Conservation (phyloP, 2,888 invertebrate genomes). For the Athalia rosae region DNA sequence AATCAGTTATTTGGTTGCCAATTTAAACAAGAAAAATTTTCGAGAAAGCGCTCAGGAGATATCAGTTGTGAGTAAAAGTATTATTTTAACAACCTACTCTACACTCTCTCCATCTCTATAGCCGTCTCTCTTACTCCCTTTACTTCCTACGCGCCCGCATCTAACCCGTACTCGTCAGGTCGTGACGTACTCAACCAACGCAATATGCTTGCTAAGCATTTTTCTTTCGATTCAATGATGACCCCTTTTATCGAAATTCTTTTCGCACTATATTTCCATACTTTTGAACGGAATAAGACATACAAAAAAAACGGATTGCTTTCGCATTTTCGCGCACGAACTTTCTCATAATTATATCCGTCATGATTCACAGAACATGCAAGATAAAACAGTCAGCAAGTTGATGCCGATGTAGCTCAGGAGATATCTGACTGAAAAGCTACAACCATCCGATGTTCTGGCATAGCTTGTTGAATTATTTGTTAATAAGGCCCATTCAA, state of each 20-base stretch:
- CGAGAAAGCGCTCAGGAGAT: slow-evolving; percentile 93
- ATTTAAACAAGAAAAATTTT: slow-evolving; percentile 96
- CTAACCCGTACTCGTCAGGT: slow-evolving; percentile 49
- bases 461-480: no score
- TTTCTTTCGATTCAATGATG: slow-evolving; percentile 20
- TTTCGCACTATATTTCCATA: not conserved
- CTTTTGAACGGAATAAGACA: no score
- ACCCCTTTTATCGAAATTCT: slow-evolving; percentile 32
- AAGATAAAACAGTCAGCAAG: no score
- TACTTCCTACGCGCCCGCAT: slow-evolving; percentile 36
- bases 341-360: not conserved
- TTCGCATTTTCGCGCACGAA: not conserved
- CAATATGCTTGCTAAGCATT: slow-evolving; percentile 59
- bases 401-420: no score
- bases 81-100: slow-evolving; percentile 58
- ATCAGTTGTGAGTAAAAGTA: slow-evolving; percentile 84
- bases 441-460: no score
- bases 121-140: slow-evolving; percentile 36
- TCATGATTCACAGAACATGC: no score
- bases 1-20: slow-evolving; percentile 97
- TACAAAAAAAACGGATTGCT: no score
- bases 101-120: slow-evolving; percentile 39
- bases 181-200: slow-evolving; percentile 56
- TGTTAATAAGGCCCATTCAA: no score
- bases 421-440: no score